These are phyloP conservation scores for Reticulitermes speratus DNA, from an alignment of 1,140 invertebrate genomes.

Conservation along the genomic window DNA sequence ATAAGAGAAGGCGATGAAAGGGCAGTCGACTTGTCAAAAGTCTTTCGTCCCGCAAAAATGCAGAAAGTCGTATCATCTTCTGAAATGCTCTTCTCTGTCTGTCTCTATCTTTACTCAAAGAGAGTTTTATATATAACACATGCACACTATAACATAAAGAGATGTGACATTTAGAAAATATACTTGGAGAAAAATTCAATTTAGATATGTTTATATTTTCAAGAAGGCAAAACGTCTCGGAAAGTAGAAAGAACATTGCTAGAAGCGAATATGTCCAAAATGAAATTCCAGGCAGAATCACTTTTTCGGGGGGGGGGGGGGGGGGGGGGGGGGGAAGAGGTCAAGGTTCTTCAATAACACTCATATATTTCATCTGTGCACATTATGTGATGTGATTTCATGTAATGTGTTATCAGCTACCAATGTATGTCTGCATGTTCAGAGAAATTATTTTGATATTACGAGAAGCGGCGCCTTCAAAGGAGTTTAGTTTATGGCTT, in stretches of 20 bases:
- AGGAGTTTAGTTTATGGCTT: too few species aligned
- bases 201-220: slow-evolving; percentile 18
- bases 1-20: slow-evolving; percentile 10
- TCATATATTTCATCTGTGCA: neutral
- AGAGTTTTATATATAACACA: neutral
- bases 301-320: neutral
- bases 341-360: neutral
- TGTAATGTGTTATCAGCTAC: too few species aligned
- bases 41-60: slow-evolving; percentile 8
- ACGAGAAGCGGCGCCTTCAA: too few species aligned
- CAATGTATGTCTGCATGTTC: too few species aligned
- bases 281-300: neutral
- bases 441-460: too few species aligned
- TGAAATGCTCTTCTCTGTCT: neutral
- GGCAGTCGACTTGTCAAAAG: slow-evolving; percentile 12
- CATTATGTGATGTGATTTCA: neutral
- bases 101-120: neutral
- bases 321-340: neutral
- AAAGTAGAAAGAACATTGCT: neutral
- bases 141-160: slow-evolving; percentile 9
- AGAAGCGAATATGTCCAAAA: neutral
- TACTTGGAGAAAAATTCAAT: neutral
- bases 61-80: neutral
- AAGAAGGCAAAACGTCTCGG: neutral
- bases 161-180: neutral